These are phyloP conservation scores for Pteromalus puparum DNA, from an alignment of 1,140 invertebrate genomes.

Conservation along the genomic window DNA sequence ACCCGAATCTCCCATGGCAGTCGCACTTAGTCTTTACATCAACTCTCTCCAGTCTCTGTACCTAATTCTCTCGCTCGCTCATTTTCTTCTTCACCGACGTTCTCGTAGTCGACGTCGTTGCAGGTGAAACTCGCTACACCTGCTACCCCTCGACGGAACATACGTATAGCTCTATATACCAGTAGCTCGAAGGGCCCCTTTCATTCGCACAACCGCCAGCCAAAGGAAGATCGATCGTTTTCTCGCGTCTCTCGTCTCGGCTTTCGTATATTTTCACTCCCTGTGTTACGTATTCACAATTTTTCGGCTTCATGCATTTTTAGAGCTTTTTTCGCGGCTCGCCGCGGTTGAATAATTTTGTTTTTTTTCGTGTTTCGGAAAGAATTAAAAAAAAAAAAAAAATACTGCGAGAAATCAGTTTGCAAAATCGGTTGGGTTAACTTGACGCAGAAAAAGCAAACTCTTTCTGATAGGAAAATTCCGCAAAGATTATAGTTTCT, in stretches of 20 bases:
- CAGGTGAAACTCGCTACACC: constrained; percentile 38
- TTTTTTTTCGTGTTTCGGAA: no score
- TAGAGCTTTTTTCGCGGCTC: not conserved
- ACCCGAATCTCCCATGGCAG: not conserved
- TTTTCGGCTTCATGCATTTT: not conserved
- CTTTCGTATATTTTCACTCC: not conserved
- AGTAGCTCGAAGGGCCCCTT: not conserved
- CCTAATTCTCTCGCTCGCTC: not conserved
- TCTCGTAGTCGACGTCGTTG: not conserved
- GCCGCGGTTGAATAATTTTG: not conserved
- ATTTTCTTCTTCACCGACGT: not conserved
- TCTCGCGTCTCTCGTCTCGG: not conserved
- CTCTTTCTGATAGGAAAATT: not conserved
- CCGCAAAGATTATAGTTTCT: not conserved
- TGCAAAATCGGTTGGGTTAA: not conserved
- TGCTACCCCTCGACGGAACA: not conserved
- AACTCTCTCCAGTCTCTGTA: not conserved
- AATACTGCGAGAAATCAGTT: not conserved
- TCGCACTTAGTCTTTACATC: not conserved
- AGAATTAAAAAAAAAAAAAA: not conserved
- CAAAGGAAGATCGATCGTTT: constrained; percentile 48
- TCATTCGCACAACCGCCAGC: constrained; percentile 6
- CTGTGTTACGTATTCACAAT: not conserved
- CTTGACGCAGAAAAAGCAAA: not conserved
- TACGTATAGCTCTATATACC: not conserved